Evolutionary conservation across 1,140 invertebrate species (phyloP), one percentile per base, ranked within the genome.

Genomic region (Monomorium pharaonis): DNA sequence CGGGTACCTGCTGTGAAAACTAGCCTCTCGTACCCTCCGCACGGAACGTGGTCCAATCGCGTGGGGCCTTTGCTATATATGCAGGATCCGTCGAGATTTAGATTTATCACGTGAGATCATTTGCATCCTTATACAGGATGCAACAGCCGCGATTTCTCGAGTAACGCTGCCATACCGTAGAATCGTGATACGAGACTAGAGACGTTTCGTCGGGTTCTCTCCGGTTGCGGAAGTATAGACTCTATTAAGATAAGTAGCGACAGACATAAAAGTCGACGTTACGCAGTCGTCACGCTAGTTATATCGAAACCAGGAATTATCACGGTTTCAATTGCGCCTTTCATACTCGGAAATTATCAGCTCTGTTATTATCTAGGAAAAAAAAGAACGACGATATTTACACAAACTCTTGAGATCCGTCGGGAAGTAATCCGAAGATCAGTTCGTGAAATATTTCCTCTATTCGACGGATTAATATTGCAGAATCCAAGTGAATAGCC

Each of bases 211-310:
- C 14, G 9, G 37, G n/a, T 81, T 67, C 63, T 67, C n/a, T 44
- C 37, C 33, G 24, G 3, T 67, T 27, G 49, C 47, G 37, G 37
- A 74, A 44, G 51, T 47, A 24, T 54, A 44, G 14, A 24, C 63
- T 67, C 24, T 42, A 42, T 83, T 83, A 58, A 67, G 60, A 58
- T 58, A 72, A 72, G 76, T 51, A 44, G 27, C 37, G 37, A 44
- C 67, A 74, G 44, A 49, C 44, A 47, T 67, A 78, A 67, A 78
- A 67, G 47, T 47, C 37, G 21, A 14, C 37, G 33, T 72, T 44
- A 72, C 18, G 24, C 54, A 51, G 65, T 44, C 6, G 37, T 44
- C n/a, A 58, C 16, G 62, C 63, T 69, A 10, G 63, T 80, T 80
- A 58, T 70, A 47, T 70, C 30, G 47, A 69, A 69, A 24, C 27